phyloP scores from a whole-genome alignment of 1,140 invertebrate species.

The Nilaparvata lugens region DNA sequence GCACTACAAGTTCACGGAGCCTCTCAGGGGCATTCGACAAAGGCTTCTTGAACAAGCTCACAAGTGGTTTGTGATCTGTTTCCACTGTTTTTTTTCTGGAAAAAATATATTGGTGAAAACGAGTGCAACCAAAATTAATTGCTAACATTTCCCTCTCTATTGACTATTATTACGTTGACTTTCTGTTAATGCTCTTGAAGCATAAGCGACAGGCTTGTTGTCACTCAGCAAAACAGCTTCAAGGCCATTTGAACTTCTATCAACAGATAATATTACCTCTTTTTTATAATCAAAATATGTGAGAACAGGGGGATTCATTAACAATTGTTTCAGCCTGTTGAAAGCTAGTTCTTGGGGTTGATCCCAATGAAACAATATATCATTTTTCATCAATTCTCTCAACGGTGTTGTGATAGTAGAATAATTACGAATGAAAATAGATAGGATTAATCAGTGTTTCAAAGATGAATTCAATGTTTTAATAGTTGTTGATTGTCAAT shows the following conservation, averaged over 20 bases:
- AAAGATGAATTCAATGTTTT: too few relatives aligned
- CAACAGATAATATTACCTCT: constrained; percentile 25
- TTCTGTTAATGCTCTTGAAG: constrained; percentile 27
- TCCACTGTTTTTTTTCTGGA: too few relatives aligned
- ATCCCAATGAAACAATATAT: constrained; percentile 27
- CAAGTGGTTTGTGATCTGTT: too few relatives aligned
- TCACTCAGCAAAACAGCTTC: constrained; percentile 28
- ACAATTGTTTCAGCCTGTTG: constrained; percentile 25
- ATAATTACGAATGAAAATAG: constrained; percentile 29
- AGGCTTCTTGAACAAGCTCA: too few relatives aligned
- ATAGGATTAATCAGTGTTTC: too few relatives aligned
- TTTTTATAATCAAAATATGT: constrained; percentile 24
- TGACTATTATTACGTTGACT: constrained; percentile 35
- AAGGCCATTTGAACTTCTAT: constrained; percentile 26
- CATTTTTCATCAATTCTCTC: constrained; percentile 26
- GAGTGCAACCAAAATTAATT: constrained; percentile 32
- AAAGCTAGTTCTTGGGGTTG: constrained; percentile 24
- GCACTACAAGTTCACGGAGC: too few relatives aligned
- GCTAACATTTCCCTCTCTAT: constrained; percentile 39
- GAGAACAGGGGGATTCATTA: constrained; percentile 26
- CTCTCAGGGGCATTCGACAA: too few relatives aligned
- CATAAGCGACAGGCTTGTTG: constrained; percentile 29
- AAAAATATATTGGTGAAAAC: constrained; percentile 30
- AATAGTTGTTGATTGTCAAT: too few relatives aligned
- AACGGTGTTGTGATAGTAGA: constrained; percentile 24